These are phyloP conservation scores for Sminthurinus aureus DNA, from an alignment of 2,888 invertebrate species.

Conservation along the genomic window DNA sequence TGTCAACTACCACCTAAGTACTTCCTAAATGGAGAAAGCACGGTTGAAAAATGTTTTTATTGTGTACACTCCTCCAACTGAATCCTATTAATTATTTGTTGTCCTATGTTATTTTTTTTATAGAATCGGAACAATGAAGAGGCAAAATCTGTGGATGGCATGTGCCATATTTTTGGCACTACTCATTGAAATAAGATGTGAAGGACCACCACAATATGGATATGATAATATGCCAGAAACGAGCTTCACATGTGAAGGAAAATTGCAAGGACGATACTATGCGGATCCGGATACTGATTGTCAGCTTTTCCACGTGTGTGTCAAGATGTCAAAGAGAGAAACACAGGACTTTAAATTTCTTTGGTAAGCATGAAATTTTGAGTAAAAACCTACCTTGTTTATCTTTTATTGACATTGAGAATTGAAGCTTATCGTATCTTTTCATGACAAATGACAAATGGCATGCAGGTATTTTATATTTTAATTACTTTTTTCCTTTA, in stretches of 20 bases:
- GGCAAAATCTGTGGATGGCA: not conserved
- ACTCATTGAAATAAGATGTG: slow-evolving; percentile 8
- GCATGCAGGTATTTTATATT: no score
- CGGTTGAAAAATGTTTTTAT: no score
- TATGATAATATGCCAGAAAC: slow-evolving; percentile 56
- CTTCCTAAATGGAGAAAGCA: no score
- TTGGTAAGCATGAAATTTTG: slow-evolving; percentile 37
- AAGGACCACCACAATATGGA: slow-evolving; percentile 52
- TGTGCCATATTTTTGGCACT: not conserved
- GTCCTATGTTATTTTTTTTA: not conserved
- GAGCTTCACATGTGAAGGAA: slow-evolving; percentile 55
- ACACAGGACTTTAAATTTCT: slow-evolving; percentile 56
- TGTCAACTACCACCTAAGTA: no score
- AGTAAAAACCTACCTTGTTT: no score
- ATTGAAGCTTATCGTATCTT: no score
- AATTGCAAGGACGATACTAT: slow-evolving; percentile 56
- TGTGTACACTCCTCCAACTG: no score
- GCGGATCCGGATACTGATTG: slow-evolving; percentile 59
- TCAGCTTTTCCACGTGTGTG: slow-evolving; percentile 59
- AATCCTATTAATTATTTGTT: no score
- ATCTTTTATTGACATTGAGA: no score
- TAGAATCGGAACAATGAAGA: slow-evolving; percentile 7
- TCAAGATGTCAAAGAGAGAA: slow-evolving; percentile 53
- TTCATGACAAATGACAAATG: no score
- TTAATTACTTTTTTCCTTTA: no score